phyloP scores from a whole-genome alignment of 2,797 vertebrate genomes.

The Mastacembelus armatus region DNA sequence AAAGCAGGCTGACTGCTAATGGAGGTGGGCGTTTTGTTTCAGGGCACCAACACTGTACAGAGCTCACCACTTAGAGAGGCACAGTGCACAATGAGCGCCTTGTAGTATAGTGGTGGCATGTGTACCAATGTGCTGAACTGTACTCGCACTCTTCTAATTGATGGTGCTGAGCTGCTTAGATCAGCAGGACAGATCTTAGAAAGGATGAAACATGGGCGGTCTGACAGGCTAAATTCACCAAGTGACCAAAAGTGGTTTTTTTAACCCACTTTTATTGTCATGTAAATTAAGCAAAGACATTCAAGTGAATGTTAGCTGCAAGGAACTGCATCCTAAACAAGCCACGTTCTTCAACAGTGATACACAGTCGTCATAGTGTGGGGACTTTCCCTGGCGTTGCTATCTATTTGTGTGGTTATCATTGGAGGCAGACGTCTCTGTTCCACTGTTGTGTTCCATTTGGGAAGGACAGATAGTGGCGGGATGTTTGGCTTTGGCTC shows the following conservation, averaged over 20 bases:
- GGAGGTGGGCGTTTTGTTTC: slow-evolving; percentile 79
- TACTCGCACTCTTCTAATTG: slow-evolving; percentile 78
- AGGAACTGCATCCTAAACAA: slow-evolving; percentile 7
- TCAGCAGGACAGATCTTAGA: slow-evolving; percentile 69
- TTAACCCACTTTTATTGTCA: slow-evolving; percentile 45
- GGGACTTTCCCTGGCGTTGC: slow-evolving; percentile 61
- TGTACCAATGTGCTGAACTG: slow-evolving; percentile 75
- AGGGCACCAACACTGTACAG: slow-evolving; percentile 72
- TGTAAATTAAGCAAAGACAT: slow-evolving; percentile 45
- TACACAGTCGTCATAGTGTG: slow-evolving; percentile 47
- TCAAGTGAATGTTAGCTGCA: slow-evolving; percentile 18
- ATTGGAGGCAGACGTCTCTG: slow-evolving; percentile 64
- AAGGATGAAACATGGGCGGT: slow-evolving; percentile 68
- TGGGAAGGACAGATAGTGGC: slow-evolving; percentile 67
- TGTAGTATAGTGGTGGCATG: slow-evolving; percentile 76
- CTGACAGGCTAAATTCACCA: slow-evolving; percentile 35
- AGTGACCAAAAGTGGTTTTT: slow-evolving; percentile 22
- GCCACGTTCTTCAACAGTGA: slow-evolving; percentile 17
- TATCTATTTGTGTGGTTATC: slow-evolving; percentile 64
- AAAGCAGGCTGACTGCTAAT: slow-evolving; percentile 75
- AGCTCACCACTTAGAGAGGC: slow-evolving; percentile 76
- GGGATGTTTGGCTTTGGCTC: slow-evolving; percentile 73
- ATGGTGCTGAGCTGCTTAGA: slow-evolving; percentile 73
- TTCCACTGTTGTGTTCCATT: slow-evolving; percentile 71
- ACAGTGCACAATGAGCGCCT: slow-evolving; percentile 79